Conservation (phyloP, 2,797 vertebrate species). For the Pipistrellus nathusii region DNA sequence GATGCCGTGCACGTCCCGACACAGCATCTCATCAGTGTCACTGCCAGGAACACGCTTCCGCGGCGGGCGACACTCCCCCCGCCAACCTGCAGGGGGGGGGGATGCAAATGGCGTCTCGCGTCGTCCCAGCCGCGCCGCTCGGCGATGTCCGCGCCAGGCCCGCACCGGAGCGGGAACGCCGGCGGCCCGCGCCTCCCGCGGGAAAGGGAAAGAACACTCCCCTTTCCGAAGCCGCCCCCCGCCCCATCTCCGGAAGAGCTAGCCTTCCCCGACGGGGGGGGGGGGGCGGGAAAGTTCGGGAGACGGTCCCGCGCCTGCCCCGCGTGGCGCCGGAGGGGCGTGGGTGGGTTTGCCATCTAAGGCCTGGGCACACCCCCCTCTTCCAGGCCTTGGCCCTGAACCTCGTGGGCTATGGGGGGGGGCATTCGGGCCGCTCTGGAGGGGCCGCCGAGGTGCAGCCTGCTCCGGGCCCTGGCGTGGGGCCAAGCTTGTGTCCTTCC, state of each 20-base stretch:
- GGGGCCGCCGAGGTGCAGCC: neutral
- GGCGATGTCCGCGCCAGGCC: slow-evolving; percentile 34
- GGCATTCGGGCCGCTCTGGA: neutral
- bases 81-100: slow-evolving; percentile 75
- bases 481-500: slow-evolving; percentile 68
- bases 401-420: neutral
- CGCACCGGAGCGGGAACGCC: neutral
- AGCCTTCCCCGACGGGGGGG: slow-evolving; percentile 16
- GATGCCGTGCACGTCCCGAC: slow-evolving; percentile 80
- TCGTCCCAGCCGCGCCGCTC: slow-evolving; percentile 56
- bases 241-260: slow-evolving; percentile 60
- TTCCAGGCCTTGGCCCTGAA: slow-evolving; percentile 2
- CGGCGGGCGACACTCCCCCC: slow-evolving; percentile 77
- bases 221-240: neutral
- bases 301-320: slow-evolving; percentile 32
- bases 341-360: slow-evolving; percentile 34
- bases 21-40: slow-evolving; percentile 83
- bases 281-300: slow-evolving; percentile 49
- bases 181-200: neutral
- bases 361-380: neutral
- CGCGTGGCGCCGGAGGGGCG: neutral
- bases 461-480: slow-evolving; percentile 49
- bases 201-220: slow-evolving; percentile 28
- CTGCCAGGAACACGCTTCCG: slow-evolving; percentile 79
- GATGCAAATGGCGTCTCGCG: slow-evolving; percentile 82